Percentiles rank a stretch among this genome's conserved stretches.
These are phyloP conservation scores for Lagria hirta DNA, from an alignment of 2,888 invertebrate genomes.

Conservation along the genomic window DNA sequence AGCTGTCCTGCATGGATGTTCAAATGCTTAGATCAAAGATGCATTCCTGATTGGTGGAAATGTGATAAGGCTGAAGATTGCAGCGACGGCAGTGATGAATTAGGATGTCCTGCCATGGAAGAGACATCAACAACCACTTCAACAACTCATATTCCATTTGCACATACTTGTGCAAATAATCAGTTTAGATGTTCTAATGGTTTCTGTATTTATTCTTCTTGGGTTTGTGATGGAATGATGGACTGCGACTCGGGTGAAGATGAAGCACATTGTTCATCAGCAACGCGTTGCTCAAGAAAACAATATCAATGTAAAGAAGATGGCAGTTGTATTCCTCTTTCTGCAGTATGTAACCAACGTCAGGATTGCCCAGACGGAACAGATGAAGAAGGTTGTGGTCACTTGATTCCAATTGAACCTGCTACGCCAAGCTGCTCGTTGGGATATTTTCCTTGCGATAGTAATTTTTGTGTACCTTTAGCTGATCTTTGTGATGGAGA, in stretches of 20 bases:
- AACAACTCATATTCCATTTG: slow-evolving; percentile 4
- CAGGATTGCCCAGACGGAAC: slow-evolving; percentile 61
- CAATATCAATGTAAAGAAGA: slow-evolving; percentile 65
- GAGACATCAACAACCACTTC: slow-evolving; percentile 20
- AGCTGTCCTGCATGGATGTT: slow-evolving; percentile 78
- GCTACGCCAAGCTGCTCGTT: slow-evolving; percentile 56
- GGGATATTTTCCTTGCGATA: slow-evolving; percentile 62
- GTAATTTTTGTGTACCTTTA: slow-evolving; percentile 62
- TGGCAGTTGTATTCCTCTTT: slow-evolving; percentile 61
- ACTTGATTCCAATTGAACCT: slow-evolving; percentile 46
- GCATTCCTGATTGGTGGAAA: slow-evolving; percentile 79
- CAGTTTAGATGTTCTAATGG: slow-evolving; percentile 62
- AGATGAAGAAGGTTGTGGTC: slow-evolving; percentile 55
- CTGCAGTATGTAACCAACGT: slow-evolving; percentile 57
- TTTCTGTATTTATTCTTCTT: slow-evolving; percentile 62
- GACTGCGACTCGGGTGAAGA: slow-evolving; percentile 66
- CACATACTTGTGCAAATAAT: slow-evolving; percentile 55
- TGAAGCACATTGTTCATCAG: slow-evolving; percentile 54
- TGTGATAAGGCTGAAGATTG: slow-evolving; percentile 79
- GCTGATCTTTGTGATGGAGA: slow-evolving; percentile 67
- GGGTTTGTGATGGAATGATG: slow-evolving; percentile 63
- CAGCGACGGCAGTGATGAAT: slow-evolving; percentile 73
- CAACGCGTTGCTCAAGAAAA: slow-evolving; percentile 48
- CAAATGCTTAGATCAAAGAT: slow-evolving; percentile 68
- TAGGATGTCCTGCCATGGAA: slow-evolving; percentile 51